These are phyloP conservation scores for Monodelphis domestica DNA, from an alignment of 2,797 vertebrate genomes.

Conservation along the genomic window DNA sequence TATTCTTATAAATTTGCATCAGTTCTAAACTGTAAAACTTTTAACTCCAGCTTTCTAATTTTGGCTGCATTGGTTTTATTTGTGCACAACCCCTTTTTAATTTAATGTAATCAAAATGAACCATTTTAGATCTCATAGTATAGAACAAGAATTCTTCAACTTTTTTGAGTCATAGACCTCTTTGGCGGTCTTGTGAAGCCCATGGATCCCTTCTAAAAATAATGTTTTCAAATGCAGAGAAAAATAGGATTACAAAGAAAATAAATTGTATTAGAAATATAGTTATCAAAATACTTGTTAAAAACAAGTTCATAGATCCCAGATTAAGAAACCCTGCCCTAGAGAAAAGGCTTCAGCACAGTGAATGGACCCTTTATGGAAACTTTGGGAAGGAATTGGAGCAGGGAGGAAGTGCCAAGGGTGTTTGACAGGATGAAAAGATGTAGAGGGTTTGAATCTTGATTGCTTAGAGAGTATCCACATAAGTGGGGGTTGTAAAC, in stretches of 20 bases:
- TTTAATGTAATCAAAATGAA: too few species aligned
- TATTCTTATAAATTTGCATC: too few species aligned
- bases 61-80: too few species aligned
- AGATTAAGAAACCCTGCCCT: neutral
- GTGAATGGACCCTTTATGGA: slow-evolving; percentile 3
- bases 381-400: neutral
- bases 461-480: neutral
- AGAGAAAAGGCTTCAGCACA: neutral
- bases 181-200: neutral
- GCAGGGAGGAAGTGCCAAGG: neutral
- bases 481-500: neutral
- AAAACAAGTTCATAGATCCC: neutral
- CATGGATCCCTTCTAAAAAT: neutral
- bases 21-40: too few species aligned
- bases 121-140: too few species aligned
- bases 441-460: neutral
- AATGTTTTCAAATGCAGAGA: neutral
- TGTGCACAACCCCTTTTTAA: too few species aligned
- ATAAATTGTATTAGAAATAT: neutral
- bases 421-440: neutral
- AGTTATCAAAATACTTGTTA: neutral
- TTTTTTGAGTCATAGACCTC: neutral
- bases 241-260: neutral
- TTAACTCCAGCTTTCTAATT: too few species aligned
- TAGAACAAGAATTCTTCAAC: too few species aligned